Percentiles rank a stretch among this genome's conserved stretches.
These are phyloP conservation scores for Endotricha flammealis DNA, from an alignment of 2,888 invertebrate genomes.

Conservation along the genomic window DNA sequence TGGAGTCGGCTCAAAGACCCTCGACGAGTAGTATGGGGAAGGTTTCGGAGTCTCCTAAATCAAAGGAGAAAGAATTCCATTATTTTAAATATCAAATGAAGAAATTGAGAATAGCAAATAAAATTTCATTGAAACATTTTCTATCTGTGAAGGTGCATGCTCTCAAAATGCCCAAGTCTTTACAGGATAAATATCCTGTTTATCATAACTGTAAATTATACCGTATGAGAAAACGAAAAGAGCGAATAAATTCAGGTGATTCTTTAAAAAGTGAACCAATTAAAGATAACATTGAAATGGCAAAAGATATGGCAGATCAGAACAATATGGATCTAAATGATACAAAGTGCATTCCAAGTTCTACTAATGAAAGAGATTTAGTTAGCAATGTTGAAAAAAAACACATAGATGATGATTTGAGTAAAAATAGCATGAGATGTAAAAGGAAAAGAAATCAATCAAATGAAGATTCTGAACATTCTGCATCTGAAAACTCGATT, in stretches of 20 bases:
- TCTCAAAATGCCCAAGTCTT: constrained; percentile 35
- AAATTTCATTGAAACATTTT: constrained; percentile 52
- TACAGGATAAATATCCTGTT: constrained; percentile 56
- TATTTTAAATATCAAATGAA: constrained; percentile 43
- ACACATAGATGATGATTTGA: constrained; percentile 9
- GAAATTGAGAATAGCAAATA: constrained; percentile 48
- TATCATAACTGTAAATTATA: constrained; percentile 56
- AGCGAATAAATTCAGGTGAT: constrained; percentile 11
- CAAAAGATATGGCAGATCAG: no score
- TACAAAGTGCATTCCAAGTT: no score
- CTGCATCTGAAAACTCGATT: no score
- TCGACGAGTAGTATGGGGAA: constrained; percentile 23
- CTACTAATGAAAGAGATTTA: no score
- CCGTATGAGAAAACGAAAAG: constrained; percentile 27
- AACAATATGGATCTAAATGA: no score
- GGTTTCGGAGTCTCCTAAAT: constrained; percentile 21
- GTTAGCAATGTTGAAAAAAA: no score
- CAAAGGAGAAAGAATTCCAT: constrained; percentile 26
- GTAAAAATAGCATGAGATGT: constrained; percentile 2
- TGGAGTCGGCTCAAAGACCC: constrained; percentile 36
- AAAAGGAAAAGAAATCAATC: constrained; percentile 3
- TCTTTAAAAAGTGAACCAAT: no score
- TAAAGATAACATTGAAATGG: no score
- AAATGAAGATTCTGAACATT: no score
- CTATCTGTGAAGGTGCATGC: constrained; percentile 52